phyloP scores from a whole-genome alignment of 2,797 vertebrate species.

The Sebastes nivosus region DNA sequence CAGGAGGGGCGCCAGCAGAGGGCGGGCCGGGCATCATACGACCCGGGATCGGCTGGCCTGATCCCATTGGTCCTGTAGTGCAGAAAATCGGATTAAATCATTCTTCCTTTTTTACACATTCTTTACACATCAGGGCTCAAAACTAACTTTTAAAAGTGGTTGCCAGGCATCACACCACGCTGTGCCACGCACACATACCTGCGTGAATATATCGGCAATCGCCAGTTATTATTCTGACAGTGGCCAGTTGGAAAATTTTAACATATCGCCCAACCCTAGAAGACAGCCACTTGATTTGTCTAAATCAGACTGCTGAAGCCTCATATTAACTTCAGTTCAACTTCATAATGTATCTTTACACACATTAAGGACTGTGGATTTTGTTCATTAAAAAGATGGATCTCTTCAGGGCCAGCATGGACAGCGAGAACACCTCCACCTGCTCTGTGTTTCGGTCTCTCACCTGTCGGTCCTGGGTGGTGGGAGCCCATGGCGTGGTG shows the following conservation, averaged over 20 bases:
- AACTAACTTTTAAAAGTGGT: not conserved
- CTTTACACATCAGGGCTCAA: not conserved
- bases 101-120: not conserved
- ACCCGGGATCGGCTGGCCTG: conserved; percentile 86
- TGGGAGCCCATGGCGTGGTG: conserved; percentile 93
- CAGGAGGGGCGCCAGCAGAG: conserved; percentile 74
- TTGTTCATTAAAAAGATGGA: not conserved
- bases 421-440: not conserved
- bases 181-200: too few relatives aligned
- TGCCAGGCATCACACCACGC: too few relatives aligned
- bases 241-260: too few relatives aligned
- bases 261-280: too few relatives aligned
- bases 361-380: not conserved
- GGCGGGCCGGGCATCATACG: conserved; percentile 86
- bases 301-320: too few relatives aligned
- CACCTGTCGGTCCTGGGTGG: conserved; percentile 91
- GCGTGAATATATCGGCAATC: too few relatives aligned
- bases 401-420: not conserved
- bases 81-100: not conserved
- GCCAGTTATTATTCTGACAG: too few relatives aligned
- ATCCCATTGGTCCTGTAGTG: conserved; percentile 77
- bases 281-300: too few relatives aligned
- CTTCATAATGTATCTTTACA: not conserved
- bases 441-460: not conserved
- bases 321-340: not conserved